These are phyloP conservation scores for Rallus crepitans DNA, from an alignment of 2,797 vertebrate genomes.

Conservation along the genomic window DNA sequence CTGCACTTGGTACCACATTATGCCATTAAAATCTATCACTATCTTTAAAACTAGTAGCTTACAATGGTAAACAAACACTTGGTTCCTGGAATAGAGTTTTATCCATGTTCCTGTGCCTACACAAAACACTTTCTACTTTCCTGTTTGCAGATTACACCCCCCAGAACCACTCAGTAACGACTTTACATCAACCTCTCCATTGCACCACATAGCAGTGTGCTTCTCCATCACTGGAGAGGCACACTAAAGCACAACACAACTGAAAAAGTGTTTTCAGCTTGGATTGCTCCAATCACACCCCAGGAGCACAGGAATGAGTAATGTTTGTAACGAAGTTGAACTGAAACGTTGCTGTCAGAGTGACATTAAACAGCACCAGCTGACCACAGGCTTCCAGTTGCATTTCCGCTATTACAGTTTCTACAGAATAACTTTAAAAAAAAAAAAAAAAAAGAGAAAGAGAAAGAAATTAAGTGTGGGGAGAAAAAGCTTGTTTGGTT, in stretches of 20 bases:
- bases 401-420: background rate
- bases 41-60: background rate
- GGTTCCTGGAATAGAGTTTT: background rate
- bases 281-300: background rate
- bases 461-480: background rate
- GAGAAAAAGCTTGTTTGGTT: background rate
- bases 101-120: background rate
- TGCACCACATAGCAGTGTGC: background rate
- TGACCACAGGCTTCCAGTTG: background rate
- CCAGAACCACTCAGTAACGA: background rate
- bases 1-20: background rate
- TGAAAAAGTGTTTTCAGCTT: background rate
- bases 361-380: background rate
- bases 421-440: background rate
- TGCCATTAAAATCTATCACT: background rate
- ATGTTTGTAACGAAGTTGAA: background rate
- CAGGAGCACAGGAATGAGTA: background rate
- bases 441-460: background rate
- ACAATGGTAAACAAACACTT: background rate
- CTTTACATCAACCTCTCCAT: background rate
- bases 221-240: background rate
- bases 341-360: background rate
- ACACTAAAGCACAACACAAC: background rate
- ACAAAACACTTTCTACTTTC: background rate
- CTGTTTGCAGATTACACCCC: background rate